Evolutionary conservation across 2,888 invertebrate genomes (phyloP), one percentile per base, ranked within the genome.

Genomic region (Ectemnius cavifrons): DNA sequence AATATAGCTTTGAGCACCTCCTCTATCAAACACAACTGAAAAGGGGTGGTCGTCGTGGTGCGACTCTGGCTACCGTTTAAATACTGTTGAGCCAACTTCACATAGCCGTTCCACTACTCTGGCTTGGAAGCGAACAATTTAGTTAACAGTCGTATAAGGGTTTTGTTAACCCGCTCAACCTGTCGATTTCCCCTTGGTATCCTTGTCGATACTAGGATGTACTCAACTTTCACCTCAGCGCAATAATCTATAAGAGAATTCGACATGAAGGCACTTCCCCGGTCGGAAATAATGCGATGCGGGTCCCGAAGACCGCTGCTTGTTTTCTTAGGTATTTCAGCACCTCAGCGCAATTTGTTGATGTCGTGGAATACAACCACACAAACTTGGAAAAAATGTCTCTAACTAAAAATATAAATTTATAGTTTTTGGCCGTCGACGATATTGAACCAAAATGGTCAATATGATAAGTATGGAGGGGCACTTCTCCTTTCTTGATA

Each of bases 181-280:
- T 23, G 23, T 2, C 3, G 2, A 23, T 23, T 23, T 23, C 3
- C 23, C 3, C 23, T 23, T 3, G 23, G 23, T 23, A 3, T 23
- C 3, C 59, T 0, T 62, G 4, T 13, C 67, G 70, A 67, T 0
- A 20, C 46, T 0, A 46, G 3, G 0, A 20, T 1, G 11, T 75
- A 70, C 0, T 65, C 0, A 0, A 67, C 68, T 0, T 46, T 13
- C 8, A 65, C 59, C 0, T 59, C 16, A 1, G 2, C 11, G 1
- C 67, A 71, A 46, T 71, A 71, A 0, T 47, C 14, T 0, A 0
- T 14, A 18, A 60, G 65, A 0, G 13, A 56, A 0, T 37, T 0
- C n/a, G 70, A 71, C 0, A 64, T 71, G 11, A 74, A 74, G 0
- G 71, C 64, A 0, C 61, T 57, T 0, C 71, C 67, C 0, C 57